Evolutionary conservation across 2,113 vertebrate species (phyloP).

Genomic region (Sorex araneus): DNA sequence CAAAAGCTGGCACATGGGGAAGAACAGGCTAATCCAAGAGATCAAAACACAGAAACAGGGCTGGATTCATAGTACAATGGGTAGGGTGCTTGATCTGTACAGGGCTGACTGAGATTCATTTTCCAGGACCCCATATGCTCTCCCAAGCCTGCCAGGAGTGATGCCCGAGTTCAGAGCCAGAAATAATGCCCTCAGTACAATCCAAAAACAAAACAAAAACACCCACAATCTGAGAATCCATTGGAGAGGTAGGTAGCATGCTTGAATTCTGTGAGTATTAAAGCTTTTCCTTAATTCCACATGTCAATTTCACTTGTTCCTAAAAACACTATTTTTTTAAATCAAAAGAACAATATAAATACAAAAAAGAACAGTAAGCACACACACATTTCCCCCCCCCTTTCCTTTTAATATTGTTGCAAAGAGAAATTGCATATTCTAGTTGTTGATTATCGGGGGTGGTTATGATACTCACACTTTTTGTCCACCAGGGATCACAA

Average conservation of each 20-base stretch:
- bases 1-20: slow-evolving; percentile 17
- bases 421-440: no score
- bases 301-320: not conserved
- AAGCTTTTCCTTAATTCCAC: not conserved
- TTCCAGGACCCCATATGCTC: no score
- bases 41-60: not conserved
- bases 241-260: not conserved
- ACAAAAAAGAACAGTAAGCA: slow-evolving; percentile 48
- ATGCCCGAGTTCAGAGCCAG: no score
- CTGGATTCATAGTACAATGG: no score
- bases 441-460: no score
- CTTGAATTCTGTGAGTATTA: slow-evolving; percentile 37
- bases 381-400: no score
- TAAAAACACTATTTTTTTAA: slow-evolving; percentile 38
- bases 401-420: no score
- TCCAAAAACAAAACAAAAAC: not conserved
- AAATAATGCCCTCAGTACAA: no score
- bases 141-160: no score
- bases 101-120: no score
- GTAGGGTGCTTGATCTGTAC: no score
- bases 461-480: not conserved
- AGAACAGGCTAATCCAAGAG: not conserved
- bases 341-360: slow-evolving; percentile 56
- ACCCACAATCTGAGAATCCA: slow-evolving; percentile 22
- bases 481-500: no score